Base-by-base conservation (phyloP, 2,113 vertebrate species). In the Xiphias gladius region DNA sequence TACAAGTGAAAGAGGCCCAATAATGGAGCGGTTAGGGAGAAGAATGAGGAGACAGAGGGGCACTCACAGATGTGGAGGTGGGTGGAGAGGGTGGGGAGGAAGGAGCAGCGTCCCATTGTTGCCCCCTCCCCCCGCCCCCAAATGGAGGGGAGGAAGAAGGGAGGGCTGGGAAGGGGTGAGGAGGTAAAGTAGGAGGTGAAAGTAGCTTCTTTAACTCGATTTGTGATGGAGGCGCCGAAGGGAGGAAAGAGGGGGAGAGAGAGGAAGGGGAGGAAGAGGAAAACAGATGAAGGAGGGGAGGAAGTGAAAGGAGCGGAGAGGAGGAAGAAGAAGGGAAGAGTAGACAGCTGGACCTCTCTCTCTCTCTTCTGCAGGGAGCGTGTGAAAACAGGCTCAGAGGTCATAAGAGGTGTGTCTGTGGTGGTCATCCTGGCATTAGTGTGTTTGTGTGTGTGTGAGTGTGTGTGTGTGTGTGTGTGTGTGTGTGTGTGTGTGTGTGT, bases 11-110 rank as follows among this genome's bases (percentile, higher is more conserved):
- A 97, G 95, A 94, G 87, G 89, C 87, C 92, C 90, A 96, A 97
- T 97, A 98, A 97, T 96, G 97, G 97, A 97, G 96, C 96, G 96
- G 97, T 98, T 98, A 97, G 95, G 94, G 95, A 95, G 94, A 98
- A 97, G 92, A 98, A 99, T 97, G 96, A 95, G 95, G 93, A 94
- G 94, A 95, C 96, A 95, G 96, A 96, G 96, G 97, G 96, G 96
- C 95, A 95, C 97, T 97, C 98, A 99, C 97, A 99, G 98, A 99
- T 99, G 97, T 99, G 97, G 93, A 94, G 94, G 95, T 92, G 96
- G 91, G 91, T 88, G 95, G 91, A 65, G 95, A 94, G 94, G 89
- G 22, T 35, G 50, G 46, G 78, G 79, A 58, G 82, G 83, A 55
- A 39, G 82, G 84, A 93, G 85, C 75, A 79, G 86, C 76, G 70